Conservation (phyloP, 2,113 vertebrate species). For the Plectropomus leopardus region DNA sequence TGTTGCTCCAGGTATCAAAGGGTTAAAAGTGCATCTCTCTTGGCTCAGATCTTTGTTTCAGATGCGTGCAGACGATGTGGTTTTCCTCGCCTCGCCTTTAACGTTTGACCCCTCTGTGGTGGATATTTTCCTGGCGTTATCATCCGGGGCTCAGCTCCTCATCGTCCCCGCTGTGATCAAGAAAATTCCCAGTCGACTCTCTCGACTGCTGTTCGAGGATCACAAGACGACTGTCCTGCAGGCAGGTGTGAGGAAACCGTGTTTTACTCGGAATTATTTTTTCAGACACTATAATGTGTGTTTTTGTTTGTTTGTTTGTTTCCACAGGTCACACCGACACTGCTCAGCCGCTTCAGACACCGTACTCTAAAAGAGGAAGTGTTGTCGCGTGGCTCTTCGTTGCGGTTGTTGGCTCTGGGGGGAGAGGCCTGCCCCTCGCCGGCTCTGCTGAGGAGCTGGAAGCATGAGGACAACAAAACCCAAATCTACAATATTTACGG, state of each 20-base stretch:
- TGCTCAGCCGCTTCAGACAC: slow-evolving; percentile 90
- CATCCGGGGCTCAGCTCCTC: slow-evolving; percentile 92
- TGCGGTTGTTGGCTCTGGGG: slow-evolving; percentile 93
- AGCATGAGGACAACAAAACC: slow-evolving; percentile 89
- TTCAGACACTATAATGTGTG: not conserved
- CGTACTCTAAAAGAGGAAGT: slow-evolving; percentile 84
- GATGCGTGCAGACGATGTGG: slow-evolving; percentile 86
- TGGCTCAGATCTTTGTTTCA: slow-evolving; percentile 88
- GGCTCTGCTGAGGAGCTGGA: slow-evolving; percentile 89
- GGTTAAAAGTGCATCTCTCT: slow-evolving; percentile 30
- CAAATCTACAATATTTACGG: slow-evolving; percentile 94
- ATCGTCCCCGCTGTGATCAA: slow-evolving; percentile 90
- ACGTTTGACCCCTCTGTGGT: slow-evolving; percentile 98
- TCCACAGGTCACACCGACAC: slow-evolving; percentile 91
- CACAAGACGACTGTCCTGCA: slow-evolving; percentile 92
- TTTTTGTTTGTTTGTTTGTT: not conserved
- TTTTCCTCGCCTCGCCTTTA: slow-evolving; percentile 94
- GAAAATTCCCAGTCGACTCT: slow-evolving; percentile 87
- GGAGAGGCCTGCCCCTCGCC: slow-evolving; percentile 91
- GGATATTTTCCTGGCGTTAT: slow-evolving; percentile 92
- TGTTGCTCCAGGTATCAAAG: too few species aligned
- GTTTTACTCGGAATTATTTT: not conserved
- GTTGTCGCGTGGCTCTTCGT: slow-evolving; percentile 86
- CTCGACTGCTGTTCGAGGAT: slow-evolving; percentile 86
- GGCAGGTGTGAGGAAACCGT: slow-evolving; percentile 74